phyloP scores from a whole-genome alignment of 1,140 invertebrate species.

The Eueides isabella region DNA sequence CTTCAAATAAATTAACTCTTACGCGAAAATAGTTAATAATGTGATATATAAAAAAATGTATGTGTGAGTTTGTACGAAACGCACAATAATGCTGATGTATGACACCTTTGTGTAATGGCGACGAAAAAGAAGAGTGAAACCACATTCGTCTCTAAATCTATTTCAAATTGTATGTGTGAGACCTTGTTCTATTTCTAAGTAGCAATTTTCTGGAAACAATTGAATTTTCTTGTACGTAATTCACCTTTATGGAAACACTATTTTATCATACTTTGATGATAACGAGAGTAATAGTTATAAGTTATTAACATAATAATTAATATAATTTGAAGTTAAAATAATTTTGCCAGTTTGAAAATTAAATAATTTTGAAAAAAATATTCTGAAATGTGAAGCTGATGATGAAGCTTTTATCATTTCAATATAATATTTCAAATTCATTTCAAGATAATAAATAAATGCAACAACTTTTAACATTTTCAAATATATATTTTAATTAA shows the following conservation, averaged over 20 bases:
- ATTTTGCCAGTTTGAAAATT: too few species aligned
- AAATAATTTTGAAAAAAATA: too few species aligned
- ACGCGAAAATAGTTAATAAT: neutral
- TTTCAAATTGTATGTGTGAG: neutral
- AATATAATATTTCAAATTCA: too few species aligned
- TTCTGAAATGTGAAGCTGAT: too few species aligned
- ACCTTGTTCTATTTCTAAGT: neutral
- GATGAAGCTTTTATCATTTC: too few species aligned
- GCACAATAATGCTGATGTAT: conserved; percentile 10
- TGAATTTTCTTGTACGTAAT: neutral
- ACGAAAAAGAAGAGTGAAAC: conserved; percentile 4
- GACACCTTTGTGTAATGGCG: conserved; percentile 14
- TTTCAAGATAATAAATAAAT: too few species aligned
- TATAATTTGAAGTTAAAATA: too few species aligned
- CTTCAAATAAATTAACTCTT: conserved; percentile 21
- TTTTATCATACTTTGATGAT: neutral
- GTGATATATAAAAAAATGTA: neutral
- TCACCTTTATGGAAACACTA: neutral
- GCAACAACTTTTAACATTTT: too few species aligned
- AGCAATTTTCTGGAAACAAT: neutral
- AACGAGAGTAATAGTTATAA: neutral
- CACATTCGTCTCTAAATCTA: neutral
- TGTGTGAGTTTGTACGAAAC: conserved; percentile 13
- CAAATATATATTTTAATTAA: too few species aligned
- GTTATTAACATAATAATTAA: too few species aligned